phyloP scores from a whole-genome alignment of 2,113 vertebrate genomes.

The Gyps fulvus region DNA sequence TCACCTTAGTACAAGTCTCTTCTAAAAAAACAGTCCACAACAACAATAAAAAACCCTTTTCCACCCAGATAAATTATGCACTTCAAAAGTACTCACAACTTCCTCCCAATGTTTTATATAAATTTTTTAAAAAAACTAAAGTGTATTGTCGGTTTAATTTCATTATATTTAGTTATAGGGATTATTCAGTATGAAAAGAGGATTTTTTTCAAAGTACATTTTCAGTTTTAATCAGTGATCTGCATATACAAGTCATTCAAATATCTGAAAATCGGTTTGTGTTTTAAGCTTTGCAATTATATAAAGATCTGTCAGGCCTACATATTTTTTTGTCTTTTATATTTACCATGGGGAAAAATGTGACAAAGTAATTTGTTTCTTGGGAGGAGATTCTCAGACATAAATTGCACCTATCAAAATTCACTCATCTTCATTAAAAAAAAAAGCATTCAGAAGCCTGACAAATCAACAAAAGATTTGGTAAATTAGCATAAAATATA shows the following conservation, averaged over 20 bases:
- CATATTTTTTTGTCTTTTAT: conserved; percentile 9
- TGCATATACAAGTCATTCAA: background rate
- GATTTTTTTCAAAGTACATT: background rate
- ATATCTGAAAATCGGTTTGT: conserved; percentile 20
- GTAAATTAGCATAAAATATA: conserved; percentile 81
- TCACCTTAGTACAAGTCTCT: conserved; percentile 79
- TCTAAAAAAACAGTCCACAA: conserved; percentile 16
- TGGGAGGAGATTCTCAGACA: conserved; percentile 39
- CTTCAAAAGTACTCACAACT: conserved; percentile 52
- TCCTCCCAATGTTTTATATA: conserved; percentile 54
- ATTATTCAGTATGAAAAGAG: background rate
- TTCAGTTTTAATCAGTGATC: conserved; percentile 11
- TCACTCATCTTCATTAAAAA: conserved; percentile 47
- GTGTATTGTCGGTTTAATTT: conserved; percentile 6
- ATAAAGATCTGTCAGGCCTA: conserved; percentile 16
- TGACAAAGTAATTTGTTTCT: conserved; percentile 53
- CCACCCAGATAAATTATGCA: conserved; percentile 48
- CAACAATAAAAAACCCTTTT: conserved; percentile 37
- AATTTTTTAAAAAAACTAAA: background rate
- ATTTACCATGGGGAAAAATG: conserved; percentile 11
- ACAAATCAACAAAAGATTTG: conserved; percentile 42
- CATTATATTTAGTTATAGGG: background rate
- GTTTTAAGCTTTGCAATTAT: conserved; percentile 31
- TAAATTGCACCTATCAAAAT: conserved; percentile 53
- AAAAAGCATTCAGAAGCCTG: background rate